Percentiles rank a stretch among this genome's conserved stretches.
phyloP scores from a whole-genome alignment of 1,140 invertebrate species.

The Diachasma alloeum region DNA sequence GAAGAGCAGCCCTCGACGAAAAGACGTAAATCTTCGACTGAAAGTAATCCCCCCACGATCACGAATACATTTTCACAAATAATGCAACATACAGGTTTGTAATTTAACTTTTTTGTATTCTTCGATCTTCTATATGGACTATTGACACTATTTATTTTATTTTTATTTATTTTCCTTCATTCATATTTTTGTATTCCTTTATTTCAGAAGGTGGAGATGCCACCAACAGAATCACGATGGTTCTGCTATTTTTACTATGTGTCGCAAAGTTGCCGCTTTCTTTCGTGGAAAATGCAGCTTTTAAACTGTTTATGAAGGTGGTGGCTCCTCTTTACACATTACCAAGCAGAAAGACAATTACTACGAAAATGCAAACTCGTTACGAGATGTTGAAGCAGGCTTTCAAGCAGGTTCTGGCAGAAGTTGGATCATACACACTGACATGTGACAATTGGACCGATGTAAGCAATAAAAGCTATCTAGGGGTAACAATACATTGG shows the following conservation, averaged over 20 bases:
- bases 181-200: no score
- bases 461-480: no score
- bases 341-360: constrained; percentile 3
- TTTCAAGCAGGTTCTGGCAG: neutral
- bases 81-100: no score
- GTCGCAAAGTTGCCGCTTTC: neutral
- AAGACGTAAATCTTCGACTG: no score
- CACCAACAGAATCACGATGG: neutral
- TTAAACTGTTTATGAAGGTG: neutral
- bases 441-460: no score
- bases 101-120: no score
- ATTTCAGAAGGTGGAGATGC: neutral
- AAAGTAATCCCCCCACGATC: no score
- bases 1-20: no score
- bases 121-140: no score
- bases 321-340: neutral
- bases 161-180: no score
- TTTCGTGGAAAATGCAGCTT: neutral
- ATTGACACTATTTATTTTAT: no score
- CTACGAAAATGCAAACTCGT: neutral
- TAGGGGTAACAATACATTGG: constrained; percentile 35
- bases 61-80: no score
- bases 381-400: neutral
- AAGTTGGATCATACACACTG: constrained; percentile 9
- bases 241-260: neutral